Evolutionary conservation across 2,113 vertebrate species (phyloP).

Genomic region (Hippopotamus amphibius): DNA sequence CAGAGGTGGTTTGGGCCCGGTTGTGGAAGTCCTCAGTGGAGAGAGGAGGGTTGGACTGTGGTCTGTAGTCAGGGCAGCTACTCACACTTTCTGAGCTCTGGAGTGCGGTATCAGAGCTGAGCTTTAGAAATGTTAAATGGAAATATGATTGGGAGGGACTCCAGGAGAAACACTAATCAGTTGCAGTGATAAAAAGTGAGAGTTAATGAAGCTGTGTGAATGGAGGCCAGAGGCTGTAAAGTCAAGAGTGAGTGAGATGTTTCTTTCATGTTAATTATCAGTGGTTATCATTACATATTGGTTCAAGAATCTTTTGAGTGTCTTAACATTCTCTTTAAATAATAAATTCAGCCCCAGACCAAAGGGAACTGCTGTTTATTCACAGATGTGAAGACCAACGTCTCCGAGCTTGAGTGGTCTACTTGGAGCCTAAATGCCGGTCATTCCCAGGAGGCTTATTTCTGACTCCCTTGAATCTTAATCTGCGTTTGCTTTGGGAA

Average conservation of each 20-base stretch:
- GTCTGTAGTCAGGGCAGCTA: not conserved
- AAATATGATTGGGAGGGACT: not conserved
- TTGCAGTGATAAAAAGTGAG: not conserved
- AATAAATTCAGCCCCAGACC: not conserved
- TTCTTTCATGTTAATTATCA: not conserved
- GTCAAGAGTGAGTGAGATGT: not conserved
- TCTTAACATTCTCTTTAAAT: constrained; percentile 7
- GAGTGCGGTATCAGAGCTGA: not conserved
- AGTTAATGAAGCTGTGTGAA: not conserved
- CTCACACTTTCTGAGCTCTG: not conserved
- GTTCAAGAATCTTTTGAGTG: not conserved
- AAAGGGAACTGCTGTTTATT: not conserved
- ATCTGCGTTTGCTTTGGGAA: constrained; percentile 32
- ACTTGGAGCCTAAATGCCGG: not conserved
- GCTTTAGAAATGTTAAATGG: not conserved
- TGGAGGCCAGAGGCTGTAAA: not conserved
- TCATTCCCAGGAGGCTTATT: not conserved
- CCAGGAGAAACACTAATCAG: not conserved
- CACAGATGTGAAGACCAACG: not conserved
- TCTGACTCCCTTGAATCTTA: not conserved
- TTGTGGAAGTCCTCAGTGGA: not conserved
- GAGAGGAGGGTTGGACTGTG: not conserved
- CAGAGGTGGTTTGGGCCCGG: not conserved
- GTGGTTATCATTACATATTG: not conserved
- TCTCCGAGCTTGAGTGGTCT: not conserved